These are phyloP conservation scores for Cygnus olor DNA, from an alignment of 2,797 vertebrate genomes.

Conservation along the genomic window DNA sequence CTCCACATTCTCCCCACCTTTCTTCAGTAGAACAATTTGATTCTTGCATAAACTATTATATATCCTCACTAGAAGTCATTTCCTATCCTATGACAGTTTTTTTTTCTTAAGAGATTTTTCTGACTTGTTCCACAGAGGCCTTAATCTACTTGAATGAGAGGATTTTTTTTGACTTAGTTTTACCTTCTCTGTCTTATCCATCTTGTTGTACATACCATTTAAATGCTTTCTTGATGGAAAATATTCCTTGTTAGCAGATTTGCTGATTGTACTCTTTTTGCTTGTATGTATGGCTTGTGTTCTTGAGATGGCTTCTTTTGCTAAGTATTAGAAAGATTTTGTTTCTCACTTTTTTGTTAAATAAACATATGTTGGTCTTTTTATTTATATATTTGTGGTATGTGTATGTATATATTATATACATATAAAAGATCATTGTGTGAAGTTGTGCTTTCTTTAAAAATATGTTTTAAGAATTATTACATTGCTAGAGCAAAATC, in stretches of 20 bases:
- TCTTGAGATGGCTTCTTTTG: background rate
- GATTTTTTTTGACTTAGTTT: background rate
- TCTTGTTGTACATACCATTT: background rate
- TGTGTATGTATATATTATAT: background rate
- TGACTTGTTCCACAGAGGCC: background rate
- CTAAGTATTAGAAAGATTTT: background rate
- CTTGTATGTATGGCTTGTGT: background rate
- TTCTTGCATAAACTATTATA: background rate
- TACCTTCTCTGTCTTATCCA: background rate
- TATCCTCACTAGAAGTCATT: background rate
- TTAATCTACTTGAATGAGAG: background rate
- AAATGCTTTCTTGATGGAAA: background rate
- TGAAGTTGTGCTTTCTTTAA: background rate
- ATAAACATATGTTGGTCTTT: background rate
- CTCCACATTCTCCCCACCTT: background rate
- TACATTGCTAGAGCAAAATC: background rate
- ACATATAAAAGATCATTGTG: background rate
- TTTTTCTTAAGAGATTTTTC: background rate
- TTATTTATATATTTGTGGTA: background rate
- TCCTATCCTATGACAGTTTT: background rate
- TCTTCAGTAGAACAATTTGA: background rate
- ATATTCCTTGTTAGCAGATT: background rate
- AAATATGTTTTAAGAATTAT: background rate
- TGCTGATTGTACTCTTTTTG: background rate
- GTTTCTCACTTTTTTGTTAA: background rate